A percentile compares a stretch with the other conserved stretches of the same genome.
Evolutionary conservation across 2,888 invertebrate species (phyloP).

Genomic region (Parasteatoda lunata): DNA sequence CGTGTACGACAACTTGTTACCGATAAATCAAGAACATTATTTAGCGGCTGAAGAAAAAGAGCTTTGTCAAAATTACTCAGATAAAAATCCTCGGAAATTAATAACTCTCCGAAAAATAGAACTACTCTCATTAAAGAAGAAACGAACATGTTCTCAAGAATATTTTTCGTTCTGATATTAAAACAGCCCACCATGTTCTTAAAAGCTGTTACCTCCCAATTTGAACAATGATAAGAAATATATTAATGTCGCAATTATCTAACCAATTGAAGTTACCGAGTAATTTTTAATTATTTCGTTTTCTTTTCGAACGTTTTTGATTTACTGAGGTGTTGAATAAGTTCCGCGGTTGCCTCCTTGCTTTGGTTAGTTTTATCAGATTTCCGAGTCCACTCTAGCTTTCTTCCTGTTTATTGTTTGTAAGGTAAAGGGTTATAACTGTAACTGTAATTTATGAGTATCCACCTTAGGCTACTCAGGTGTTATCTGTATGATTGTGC

Average conservation of each 20-base stretch:
- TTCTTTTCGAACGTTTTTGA: constrained; percentile 3
- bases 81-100: constrained; percentile 45
- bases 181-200: constrained; percentile 38
- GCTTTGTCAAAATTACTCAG: constrained; percentile 12
- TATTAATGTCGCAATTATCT: constrained; percentile 58
- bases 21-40: constrained; percentile 46
- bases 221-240: constrained; percentile 55
- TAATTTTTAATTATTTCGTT: background rate
- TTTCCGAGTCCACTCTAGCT: background rate
- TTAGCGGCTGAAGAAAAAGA: constrained; percentile 22
- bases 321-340: constrained; percentile 30
- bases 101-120: constrained; percentile 40
- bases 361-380: constrained; percentile 19
- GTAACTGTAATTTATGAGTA: background rate
- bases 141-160: constrained; percentile 13
- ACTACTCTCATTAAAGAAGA: constrained; percentile 9
- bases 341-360: background rate
- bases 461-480: background rate
- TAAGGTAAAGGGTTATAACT: constrained; percentile 13
- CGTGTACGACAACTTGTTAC: constrained; percentile 41
- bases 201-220: constrained; percentile 40
- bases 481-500: background rate
- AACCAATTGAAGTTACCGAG: constrained; percentile 22
- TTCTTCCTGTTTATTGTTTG: constrained; percentile 57
- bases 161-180: constrained; percentile 31